phyloP scores from a whole-genome alignment of 2,797 vertebrate species.

The Hephaestus fuliginosus region DNA sequence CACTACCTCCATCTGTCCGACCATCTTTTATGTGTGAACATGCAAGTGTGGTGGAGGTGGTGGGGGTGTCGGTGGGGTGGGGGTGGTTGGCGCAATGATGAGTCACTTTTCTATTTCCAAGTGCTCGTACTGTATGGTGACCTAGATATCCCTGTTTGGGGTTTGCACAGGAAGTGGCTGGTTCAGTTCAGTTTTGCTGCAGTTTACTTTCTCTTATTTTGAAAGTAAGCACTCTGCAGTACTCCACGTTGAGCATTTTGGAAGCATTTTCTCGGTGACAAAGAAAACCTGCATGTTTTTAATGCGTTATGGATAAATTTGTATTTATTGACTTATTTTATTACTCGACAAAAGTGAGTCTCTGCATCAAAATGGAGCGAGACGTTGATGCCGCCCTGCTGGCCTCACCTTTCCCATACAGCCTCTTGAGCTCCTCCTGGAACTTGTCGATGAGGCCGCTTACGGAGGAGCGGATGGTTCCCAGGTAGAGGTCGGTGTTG shows the following conservation, averaged over 20 bases:
- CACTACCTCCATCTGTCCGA: slow-evolving; percentile 65
- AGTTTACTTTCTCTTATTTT: slow-evolving; percentile 11
- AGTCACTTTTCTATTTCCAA: slow-evolving; percentile 68
- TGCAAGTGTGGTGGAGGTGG: background rate
- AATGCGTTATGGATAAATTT: background rate
- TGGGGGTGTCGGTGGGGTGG: background rate
- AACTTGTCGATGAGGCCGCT: slow-evolving; percentile 79
- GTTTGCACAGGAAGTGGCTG: slow-evolving; percentile 16
- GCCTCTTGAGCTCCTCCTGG: slow-evolving; percentile 83
- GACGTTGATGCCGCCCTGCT: background rate
- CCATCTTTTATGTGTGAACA: slow-evolving; percentile 49
- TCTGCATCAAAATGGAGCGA: background rate
- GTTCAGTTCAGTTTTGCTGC: background rate
- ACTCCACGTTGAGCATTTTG: too few relatives aligned
- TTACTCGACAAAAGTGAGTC: background rate
- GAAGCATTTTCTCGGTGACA: too few relatives aligned
- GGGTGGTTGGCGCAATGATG: slow-evolving; percentile 37
- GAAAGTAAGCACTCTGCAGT: background rate
- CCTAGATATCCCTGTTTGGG: slow-evolving; percentile 48
- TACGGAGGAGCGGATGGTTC: slow-evolving; percentile 83
- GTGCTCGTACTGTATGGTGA: slow-evolving; percentile 46
- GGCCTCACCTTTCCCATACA: slow-evolving; percentile 83
- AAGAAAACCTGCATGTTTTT: background rate
- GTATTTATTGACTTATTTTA: background rate
- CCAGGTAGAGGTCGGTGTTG: slow-evolving; percentile 85